Base-by-base conservation (phyloP, 2,113 vertebrate genomes). In the Athene cunicularia region DNA sequence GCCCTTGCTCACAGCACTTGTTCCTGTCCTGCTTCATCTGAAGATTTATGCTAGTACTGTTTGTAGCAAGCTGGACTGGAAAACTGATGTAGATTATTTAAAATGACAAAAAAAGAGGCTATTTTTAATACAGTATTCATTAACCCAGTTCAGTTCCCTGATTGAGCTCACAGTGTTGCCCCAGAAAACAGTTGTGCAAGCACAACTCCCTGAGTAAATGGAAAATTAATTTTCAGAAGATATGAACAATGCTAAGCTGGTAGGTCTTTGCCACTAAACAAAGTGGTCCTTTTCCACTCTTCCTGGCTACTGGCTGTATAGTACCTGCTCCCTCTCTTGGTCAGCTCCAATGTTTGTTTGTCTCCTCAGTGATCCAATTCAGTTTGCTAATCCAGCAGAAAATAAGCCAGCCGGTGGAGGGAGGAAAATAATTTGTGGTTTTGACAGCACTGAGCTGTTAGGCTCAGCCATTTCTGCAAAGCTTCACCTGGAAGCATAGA, bases 401-500 rank as follows among this genome's bases (percentile, higher is more conserved):
- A 83, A 37, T 28, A 76, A 93, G 8, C 2, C 83, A 84, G 59
- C 5, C 1, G 8, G 41, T 14, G 58, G 59, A 86, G 22, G 28
- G 47, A 91, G 68, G 47, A 83, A 88, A 91, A 88, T 58, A 58
- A 80, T 62, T 87, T 91, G 50, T 37, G 9, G 58, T 94, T 95
- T 90, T 72, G 63, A 76, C 91, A 94, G 67, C 19, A 26, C 32
- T 67, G 37, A 45, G 32, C 90, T 91, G 33, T 83, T 83, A 67
- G 83, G 23, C 52, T 90, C 56, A 87, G 19, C 49, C 22, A 12
- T 87, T 93, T 56, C 84, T 60, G 14, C 59, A 64, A 71, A 95
- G 41, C 43, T 95, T 95, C 84, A 93, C 73, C 92, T 96, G 81
- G 58, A 85, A 91, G 58, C 77, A 10, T 5, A 53, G 80, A 56